Conservation (phyloP, 2,797 vertebrate genomes). For the Macropus fuliginosus region DNA sequence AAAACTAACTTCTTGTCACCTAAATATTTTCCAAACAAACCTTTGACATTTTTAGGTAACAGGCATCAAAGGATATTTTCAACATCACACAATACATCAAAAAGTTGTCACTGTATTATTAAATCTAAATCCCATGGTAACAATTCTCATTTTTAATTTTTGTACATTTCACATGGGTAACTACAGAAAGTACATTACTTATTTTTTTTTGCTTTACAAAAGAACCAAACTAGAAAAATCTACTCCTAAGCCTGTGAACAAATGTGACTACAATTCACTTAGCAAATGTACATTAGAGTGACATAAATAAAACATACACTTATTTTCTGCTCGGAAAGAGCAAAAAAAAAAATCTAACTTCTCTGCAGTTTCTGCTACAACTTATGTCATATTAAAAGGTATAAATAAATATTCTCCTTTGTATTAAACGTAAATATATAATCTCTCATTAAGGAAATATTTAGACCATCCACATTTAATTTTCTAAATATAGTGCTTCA, state of each 20-base stretch:
- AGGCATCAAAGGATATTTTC: background rate
- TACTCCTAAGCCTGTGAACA: background rate
- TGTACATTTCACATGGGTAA: background rate
- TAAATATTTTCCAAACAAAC: slow-evolving; percentile 66
- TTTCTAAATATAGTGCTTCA: background rate
- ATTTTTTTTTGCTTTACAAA: background rate
- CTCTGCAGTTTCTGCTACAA: background rate
- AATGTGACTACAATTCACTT: background rate
- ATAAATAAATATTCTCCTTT: background rate
- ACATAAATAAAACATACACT: background rate
- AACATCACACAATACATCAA: slow-evolving; percentile 25
- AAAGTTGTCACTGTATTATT: background rate
- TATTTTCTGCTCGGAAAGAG: background rate
- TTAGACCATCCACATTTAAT: background rate
- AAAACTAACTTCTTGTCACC: slow-evolving; percentile 66
- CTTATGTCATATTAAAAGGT: background rate
- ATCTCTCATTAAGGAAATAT: background rate
- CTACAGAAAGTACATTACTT: slow-evolving; percentile 4
- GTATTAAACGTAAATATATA: background rate
- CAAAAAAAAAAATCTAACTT: background rate
- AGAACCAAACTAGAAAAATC: background rate
- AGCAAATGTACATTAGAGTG: background rate
- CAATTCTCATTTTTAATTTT: slow-evolving; percentile 26
- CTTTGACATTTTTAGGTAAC: slow-evolving; percentile 64
- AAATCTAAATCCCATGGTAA: slow-evolving; percentile 38